Evolutionary conservation across 2,888 invertebrate species (phyloP), one percentile per base, ranked within the genome.

Genomic region (Drosophila fulvimacula): DNA sequence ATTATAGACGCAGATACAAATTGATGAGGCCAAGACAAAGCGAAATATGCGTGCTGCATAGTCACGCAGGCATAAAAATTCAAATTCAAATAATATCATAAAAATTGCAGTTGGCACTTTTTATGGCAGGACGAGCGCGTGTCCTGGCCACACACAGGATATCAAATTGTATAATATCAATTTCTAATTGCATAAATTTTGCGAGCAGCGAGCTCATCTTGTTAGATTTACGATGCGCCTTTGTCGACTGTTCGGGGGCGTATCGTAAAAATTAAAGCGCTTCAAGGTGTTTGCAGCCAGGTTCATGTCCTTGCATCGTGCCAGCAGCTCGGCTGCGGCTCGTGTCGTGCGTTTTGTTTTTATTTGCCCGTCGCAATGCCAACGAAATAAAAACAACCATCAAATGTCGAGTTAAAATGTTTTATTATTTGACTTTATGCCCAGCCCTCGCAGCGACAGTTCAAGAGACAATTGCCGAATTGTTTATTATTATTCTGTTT

Each of bases 181-280:
- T 90, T 90, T 91, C 89, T 91, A 91, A 91, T 91, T 91, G 91
- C 84, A 91, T 91, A 91, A 90, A 91, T 91, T 91, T 69, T 32
- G 42, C 19, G 62, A 32, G 15, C 34, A 56, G 77, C 69, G 69
- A 76, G 76, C 49, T 70, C 51, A 53, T 56, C 81, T 84, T 39
- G 86, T 79, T 81, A 83, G 62, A 61, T 73, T 82, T 75, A 82
- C 66, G 69, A 81, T 73, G 64, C 59, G 59, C 46, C 46, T 49
- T 60, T 51, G 57, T 65, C 61, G 55, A 27, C 30, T n/a, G 36
- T 19, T 21, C 52, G n/a, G 71, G 58, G 67, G 61, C 63, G 68
- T 80, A 84, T 81, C 88, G 65, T 86, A 87, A 87, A 87, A 86
- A 81, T 79, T 76, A 79, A 85, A 81, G 74, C 85, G 82, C 88